Evolutionary conservation across 2,113 vertebrate genomes (phyloP).

Genomic region (Steatornis caripensis): DNA sequence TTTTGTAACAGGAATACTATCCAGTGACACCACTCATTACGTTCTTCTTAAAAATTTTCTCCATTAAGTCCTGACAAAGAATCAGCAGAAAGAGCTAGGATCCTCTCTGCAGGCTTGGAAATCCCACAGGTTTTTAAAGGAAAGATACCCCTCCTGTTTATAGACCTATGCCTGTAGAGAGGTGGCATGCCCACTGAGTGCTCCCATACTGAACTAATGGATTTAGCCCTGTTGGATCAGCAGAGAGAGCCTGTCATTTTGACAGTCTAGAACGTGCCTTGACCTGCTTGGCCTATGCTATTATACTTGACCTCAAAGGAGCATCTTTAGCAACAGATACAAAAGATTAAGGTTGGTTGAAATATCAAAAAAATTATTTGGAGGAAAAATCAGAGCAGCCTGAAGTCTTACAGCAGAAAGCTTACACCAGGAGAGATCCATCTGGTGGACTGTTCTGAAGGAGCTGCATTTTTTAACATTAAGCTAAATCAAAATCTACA

Average conservation of each 20-base stretch:
- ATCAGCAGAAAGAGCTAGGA: neutral
- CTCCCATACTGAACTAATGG: neutral
- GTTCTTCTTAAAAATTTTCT: neutral
- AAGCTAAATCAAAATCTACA: neutral
- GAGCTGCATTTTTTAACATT: neutral
- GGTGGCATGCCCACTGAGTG: neutral
- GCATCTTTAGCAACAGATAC: neutral
- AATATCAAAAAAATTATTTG: neutral
- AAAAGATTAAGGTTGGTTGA: neutral
- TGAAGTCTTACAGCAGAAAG: neutral
- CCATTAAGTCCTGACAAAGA: neutral
- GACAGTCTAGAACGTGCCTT: neutral
- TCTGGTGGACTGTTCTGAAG: neutral
- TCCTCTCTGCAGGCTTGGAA: neutral
- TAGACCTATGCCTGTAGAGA: neutral
- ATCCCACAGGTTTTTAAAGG: neutral
- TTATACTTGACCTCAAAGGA: neutral
- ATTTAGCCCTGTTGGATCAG: neutral
- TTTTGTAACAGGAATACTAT: neutral
- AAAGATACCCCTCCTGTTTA: neutral
- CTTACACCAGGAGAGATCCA: neutral
- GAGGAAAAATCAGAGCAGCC: neutral
- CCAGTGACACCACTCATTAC: neutral
- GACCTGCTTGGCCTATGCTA: neutral
- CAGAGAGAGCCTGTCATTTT: neutral